Evolutionary conservation across 2,797 vertebrate genomes (phyloP), one percentile per base, ranked within the genome.

Genomic region (Ceryle rudis): DNA sequence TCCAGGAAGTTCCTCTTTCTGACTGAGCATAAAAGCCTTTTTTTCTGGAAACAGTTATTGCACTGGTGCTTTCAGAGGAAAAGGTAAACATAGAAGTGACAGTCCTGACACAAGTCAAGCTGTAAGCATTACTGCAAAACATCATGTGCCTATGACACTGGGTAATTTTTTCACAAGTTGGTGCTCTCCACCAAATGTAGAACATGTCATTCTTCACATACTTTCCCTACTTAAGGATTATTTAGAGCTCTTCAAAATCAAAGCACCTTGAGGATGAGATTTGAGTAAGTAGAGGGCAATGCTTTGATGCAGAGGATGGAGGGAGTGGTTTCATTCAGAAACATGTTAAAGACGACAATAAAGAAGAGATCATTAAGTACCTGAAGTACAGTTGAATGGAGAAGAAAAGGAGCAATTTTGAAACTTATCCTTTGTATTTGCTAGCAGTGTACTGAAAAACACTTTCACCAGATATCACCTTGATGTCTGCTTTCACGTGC

Each of bases 21-120:
- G 21, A 3, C 5, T 86, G 33, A 69, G 66, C 6, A 1, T 3
- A 7, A 80, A 91, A 57, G 10, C 10, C 14, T 0, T 0, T 2
- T 86, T 83, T 81, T 65, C 46, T 54, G 44, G 37, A 74, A 71
- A 28, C 0, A 4, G 5, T 54, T 61, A 20, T 18, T 49, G 14
- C 37, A 25, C 19, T 33, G 26, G 25, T 52, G 17, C 13, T 73
- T 57, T 66, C 28, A 16, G n/a, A 65, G 22, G 7, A 47, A 74
- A 84, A 64, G 6, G 12, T 31, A 39, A 47, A 71, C 52, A 31
- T 10, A 80, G n/a, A 70, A 90, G 35, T 47, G n/a, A 18, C 10
- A 58, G 46, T 7, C 39, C 26, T 62, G 60, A 39, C 4, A 5
- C 4, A n/a, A 19, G 25, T n/a, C 26, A 37, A 62, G 33, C 18